Percentiles rank a stretch among this genome's conserved stretches.
phyloP scores from a whole-genome alignment of 2,888 invertebrate species.

The Diploptera punctata region DNA sequence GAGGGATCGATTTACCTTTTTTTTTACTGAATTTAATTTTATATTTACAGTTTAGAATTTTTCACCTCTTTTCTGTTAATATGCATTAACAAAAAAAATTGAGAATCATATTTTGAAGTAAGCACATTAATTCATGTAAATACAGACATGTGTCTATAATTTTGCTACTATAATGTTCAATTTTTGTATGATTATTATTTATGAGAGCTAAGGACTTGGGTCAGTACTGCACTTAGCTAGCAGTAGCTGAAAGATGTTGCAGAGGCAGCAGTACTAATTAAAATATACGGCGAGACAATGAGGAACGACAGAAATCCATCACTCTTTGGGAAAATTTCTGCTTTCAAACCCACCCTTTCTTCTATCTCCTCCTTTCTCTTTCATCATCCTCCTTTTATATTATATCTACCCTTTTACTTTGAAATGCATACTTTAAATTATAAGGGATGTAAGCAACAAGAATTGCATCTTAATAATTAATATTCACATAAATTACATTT shows the following conservation, averaged over 20 bases:
- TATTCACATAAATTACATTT: no score
- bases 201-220: no score
- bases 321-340: conserved; percentile 34
- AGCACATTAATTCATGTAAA: no score
- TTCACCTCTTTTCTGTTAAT: no score
- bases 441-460: neutral
- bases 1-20: no score
- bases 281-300: conserved; percentile 31
- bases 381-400: conserved; percentile 27
- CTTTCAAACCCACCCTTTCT: neutral
- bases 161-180: no score
- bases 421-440: conserved; percentile 16
- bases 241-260: conserved; percentile 23
- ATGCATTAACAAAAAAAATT: no score
- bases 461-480: neutral
- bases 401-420: conserved; percentile 11
- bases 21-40: no score
- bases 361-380: conserved; percentile 20
- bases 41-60: no score
- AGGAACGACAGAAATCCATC: conserved; percentile 35
- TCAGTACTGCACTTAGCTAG: neutral
- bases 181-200: no score
- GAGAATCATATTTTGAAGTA: no score
- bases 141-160: no score
- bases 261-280: conserved; percentile 29